phyloP scores from a whole-genome alignment of 1,140 invertebrate genomes.

The Papilio polyxenes region DNA sequence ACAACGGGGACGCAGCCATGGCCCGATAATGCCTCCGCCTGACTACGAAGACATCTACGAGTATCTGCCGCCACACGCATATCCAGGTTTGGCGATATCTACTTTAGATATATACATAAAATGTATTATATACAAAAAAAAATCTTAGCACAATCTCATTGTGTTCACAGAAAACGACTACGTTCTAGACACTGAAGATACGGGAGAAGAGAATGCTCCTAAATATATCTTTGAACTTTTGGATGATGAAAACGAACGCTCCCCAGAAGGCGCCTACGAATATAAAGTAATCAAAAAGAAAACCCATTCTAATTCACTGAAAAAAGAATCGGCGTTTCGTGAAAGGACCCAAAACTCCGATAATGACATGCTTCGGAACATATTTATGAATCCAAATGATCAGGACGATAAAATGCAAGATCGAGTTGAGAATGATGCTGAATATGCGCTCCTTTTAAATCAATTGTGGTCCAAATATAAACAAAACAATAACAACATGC shows the following conservation, averaged over 20 bases:
- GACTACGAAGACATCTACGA: constrained; percentile 72
- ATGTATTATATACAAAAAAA: background rate
- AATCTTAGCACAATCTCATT: background rate
- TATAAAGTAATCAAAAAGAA: constrained; percentile 75
- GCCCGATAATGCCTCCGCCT: constrained; percentile 48
- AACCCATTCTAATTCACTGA: constrained; percentile 48
- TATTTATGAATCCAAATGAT: constrained; percentile 81
- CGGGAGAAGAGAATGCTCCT: constrained; percentile 61
- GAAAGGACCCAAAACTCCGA: constrained; percentile 80
- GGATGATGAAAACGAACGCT: constrained; percentile 58
- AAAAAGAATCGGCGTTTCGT: constrained; percentile 79
- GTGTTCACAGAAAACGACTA: constrained; percentile 68
- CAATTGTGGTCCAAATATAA: constrained; percentile 84
- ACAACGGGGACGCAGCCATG: constrained; percentile 66
- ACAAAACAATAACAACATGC: constrained; percentile 69
- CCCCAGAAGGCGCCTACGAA: constrained; percentile 64
- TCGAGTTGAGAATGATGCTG: constrained; percentile 75
- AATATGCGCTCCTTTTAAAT: constrained; percentile 81
- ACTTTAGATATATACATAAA: background rate
- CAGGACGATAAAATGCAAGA: constrained; percentile 69
- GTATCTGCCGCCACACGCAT: constrained; percentile 65
- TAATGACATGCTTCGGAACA: constrained; percentile 80
- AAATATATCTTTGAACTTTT: constrained; percentile 71
- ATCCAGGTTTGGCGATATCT: constrained; percentile 56
- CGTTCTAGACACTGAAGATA: constrained; percentile 62